Percentiles rank a stretch among this genome's conserved stretches.
Conservation (phyloP, 2,113 vertebrate genomes). For the Gorsachius goisagi region DNA sequence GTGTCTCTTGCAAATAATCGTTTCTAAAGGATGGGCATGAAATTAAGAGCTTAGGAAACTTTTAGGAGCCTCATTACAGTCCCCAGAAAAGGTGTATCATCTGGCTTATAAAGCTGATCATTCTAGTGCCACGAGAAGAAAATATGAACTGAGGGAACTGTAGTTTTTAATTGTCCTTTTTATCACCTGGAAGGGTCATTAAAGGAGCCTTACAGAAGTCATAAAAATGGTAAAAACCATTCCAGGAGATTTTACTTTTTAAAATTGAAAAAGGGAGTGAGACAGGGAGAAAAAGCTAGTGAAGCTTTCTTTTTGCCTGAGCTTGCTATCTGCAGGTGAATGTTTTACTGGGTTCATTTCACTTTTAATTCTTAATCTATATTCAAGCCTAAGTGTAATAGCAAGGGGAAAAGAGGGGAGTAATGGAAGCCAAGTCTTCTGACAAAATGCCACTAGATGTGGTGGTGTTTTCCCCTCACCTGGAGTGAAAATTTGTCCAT, state of each 20-base stretch:
- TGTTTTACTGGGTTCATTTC: constrained; percentile 21
- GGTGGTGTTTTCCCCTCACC: not conserved
- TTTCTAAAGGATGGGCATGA: not conserved
- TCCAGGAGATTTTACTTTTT: not conserved
- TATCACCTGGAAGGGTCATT: constrained; percentile 22
- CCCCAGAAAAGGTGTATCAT: not conserved
- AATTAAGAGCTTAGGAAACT: not conserved
- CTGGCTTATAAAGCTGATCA: not conserved
- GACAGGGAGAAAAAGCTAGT: not conserved
- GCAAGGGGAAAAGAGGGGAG: not conserved
- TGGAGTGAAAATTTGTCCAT: not conserved
- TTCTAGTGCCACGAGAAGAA: not conserved
- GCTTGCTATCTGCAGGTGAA: constrained; percentile 4
- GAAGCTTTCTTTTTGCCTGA: not conserved
- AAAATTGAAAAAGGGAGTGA: constrained; percentile 25
- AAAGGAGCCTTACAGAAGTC: not conserved
- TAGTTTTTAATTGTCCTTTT: constrained; percentile 34
- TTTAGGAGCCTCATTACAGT: not conserved
- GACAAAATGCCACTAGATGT: not conserved
- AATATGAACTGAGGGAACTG: not conserved
- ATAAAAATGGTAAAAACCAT: constrained; percentile 16
- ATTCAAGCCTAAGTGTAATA: constrained; percentile 10
- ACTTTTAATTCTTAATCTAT: constrained; percentile 47
- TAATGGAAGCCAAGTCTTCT: not conserved
- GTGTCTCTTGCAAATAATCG: not conserved